Evolutionary conservation across 2,797 vertebrate genomes (phyloP), one percentile per base, ranked within the genome.

Genomic region (Harpagifer antarcticus): DNA sequence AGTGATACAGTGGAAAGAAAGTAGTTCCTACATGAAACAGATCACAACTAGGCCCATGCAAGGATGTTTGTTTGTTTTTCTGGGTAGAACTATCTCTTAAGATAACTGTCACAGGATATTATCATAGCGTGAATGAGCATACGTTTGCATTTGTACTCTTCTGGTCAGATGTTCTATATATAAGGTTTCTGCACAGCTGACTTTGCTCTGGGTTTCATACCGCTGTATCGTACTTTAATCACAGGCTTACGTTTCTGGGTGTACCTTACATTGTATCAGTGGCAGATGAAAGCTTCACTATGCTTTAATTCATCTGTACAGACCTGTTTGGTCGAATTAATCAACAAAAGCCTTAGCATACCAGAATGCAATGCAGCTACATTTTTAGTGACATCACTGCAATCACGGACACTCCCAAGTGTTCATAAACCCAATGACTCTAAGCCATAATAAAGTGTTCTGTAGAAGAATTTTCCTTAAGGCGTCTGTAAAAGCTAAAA

Each of bases 351-450:
- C 59, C 6, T 50, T 9, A 12, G 20, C 52, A 19, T 50, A 72
- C 72, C 56, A 76, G 20, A 66, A 10, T n/a, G 40, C 42, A 63
- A 44, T 27, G 43, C 59, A 65, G 62, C 62, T 50, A 45, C 56
- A 57, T 76, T 76, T 43, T 16, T 3, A 70, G 42, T 55, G 42
- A 63, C 70, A 56, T 72, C 55, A 52, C 9, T 4, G 1, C 48
- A 45, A 43, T 73, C 16, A n/a, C n/a, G 23, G 33, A 61, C 71
- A 65, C 75, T 75, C 59, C 54, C 44, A n/a, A 37, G 49, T 54
- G 62, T 68, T 68, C 19, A 52, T 44, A 63, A 72, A 50, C 23
- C 0, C 11, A 31, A 42, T 63, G 50, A 81, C 33, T 69, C 57
- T 55, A 15, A 59, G 23, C 37, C 17, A 57, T 72, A 42, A 44